Base-by-base conservation (phyloP, 2,797 vertebrate genomes). In the Echeneis naucrates region DNA sequence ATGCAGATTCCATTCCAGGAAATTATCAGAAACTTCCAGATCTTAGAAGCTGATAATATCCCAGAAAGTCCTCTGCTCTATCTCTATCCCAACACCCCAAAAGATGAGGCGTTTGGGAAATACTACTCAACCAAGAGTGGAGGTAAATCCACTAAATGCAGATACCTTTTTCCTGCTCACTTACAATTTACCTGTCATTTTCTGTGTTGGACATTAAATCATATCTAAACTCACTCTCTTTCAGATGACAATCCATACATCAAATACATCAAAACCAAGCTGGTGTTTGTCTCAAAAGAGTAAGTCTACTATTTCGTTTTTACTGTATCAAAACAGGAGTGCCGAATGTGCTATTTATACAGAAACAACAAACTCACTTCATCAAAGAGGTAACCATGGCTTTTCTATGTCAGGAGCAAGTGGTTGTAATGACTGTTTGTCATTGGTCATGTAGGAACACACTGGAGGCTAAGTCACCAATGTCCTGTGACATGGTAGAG, bases 21-120 rank as follows among this genome's bases (percentile, higher is more conserved):
- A 84, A 98, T 99, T 84, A 93, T 99, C 81, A 91, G 91, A 0
- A 94, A 97, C 80, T 99, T 95, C 89, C 95, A 96, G 83, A 88
- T 98, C 69, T 86, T 96, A 68, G 88, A 94, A 0, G 92, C 89
- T 1, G 95, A 95, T 68, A 97, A 96, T 40, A 47, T 96, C 8
- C 95, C 97, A 0, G 95, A 97, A 75, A 96, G 95, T 85, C 97
- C 98, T 0, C 93, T 99, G 1, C 74, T 84, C 35, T 98, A 92
- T 86, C 92, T 99, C 5, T 98, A 97, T 85, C 98, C 97, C 0
- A 51, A 92, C 84, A 96, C 9, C 0, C 86, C 95, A 11, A 96
- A 96, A 23, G 95, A 97, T 0, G 71, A 95, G 69, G 98, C 96
- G 21, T 98, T 99, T 0, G 93, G 95, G 27, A 92, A 92, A 77